These are phyloP conservation scores for Drosophila littoralis DNA, from an alignment of 1,140 invertebrate species.

Conservation along the genomic window DNA sequence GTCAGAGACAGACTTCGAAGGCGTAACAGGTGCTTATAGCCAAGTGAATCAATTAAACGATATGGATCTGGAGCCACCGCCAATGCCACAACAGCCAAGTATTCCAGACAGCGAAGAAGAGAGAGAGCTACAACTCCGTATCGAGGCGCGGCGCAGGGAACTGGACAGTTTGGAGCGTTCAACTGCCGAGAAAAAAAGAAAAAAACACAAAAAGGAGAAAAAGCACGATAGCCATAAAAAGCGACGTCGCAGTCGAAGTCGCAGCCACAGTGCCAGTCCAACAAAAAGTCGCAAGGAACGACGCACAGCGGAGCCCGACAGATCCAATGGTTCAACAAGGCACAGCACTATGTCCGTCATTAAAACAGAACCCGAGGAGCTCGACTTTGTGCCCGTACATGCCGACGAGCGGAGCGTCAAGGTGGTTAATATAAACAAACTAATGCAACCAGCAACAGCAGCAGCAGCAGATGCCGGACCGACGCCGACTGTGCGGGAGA, in stretches of 20 bases:
- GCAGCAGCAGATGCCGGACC: not conserved
- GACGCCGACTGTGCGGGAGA: slow-evolving; percentile 11
- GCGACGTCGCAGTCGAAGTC: slow-evolving; percentile 10
- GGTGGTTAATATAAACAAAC: slow-evolving; percentile 14
- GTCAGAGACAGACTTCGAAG: slow-evolving; percentile 1
- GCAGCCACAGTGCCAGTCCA: not conserved
- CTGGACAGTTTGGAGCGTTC: not conserved
- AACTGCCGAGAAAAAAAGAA: slow-evolving; percentile 38
- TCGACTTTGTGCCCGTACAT: slow-evolving; percentile 17
- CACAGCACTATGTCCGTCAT: not conserved
- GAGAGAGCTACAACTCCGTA: not conserved
- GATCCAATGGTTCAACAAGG: slow-evolving; percentile 1
- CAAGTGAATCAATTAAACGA: slow-evolving; percentile 1
- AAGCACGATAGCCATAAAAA: slow-evolving; percentile 18
- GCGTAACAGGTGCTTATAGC: not conserved
- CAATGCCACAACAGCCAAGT: not conserved
- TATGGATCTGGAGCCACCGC: slow-evolving; percentile 11
- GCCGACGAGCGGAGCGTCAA: slow-evolving; percentile 15
- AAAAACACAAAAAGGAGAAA: slow-evolving; percentile 51
- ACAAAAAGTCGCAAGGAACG: not conserved
- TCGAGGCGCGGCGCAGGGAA: not conserved
- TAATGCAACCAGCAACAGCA: not conserved
- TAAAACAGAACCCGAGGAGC: not conserved
- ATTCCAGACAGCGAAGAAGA: not conserved
- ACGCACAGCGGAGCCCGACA: not conserved